phyloP scores from a whole-genome alignment of 2,888 invertebrate genomes.

The Hedychridium roseum region DNA sequence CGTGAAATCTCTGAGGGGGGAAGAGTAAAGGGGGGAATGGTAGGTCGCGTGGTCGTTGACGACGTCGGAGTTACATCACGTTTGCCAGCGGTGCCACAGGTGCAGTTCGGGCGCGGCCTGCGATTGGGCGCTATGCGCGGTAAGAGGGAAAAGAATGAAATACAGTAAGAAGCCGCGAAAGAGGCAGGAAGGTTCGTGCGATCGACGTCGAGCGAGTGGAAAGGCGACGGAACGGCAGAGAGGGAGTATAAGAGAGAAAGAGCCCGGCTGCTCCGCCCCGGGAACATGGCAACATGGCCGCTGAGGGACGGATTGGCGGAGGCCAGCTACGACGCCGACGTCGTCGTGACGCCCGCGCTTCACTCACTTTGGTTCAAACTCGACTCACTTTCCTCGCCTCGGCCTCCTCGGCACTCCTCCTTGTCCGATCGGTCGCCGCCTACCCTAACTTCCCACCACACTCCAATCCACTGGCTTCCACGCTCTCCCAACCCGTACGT shows the following conservation, averaged over 20 bases:
- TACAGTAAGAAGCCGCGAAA: conserved; percentile 15
- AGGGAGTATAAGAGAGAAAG: conserved; percentile 34
- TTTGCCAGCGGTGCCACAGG: conserved; percentile 49
- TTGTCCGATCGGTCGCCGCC: conserved; percentile 48
- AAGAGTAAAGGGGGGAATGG: too few relatives aligned
- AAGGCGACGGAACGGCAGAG: conserved; percentile 24
- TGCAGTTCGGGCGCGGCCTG: conserved; percentile 38
- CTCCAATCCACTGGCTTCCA: conserved; percentile 8
- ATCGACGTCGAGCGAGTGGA: too few relatives aligned
- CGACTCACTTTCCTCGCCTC: conserved; percentile 37
- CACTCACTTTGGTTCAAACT: conserved; percentile 53
- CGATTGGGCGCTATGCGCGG: conserved; percentile 12
- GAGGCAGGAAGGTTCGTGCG: conserved; percentile 25
- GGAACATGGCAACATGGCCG: conserved; percentile 70
- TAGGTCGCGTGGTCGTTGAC: conserved; percentile 7
- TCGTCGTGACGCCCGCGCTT: conserved; percentile 62
- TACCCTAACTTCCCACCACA: conserved; percentile 37
- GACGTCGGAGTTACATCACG: conserved; percentile 42
- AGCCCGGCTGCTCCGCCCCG: conserved; percentile 67
- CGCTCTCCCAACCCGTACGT: too few relatives aligned
- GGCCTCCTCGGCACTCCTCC: conserved; percentile 47
- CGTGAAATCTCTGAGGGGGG: too few relatives aligned
- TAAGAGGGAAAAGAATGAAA: conserved; percentile 8
- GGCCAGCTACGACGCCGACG: conserved; percentile 63
- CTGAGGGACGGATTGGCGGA: conserved; percentile 72